A percentile compares a stretch with the other conserved stretches of the same genome.
Conservation (phyloP, 1,140 invertebrate species). For the Amyelois transitella region DNA sequence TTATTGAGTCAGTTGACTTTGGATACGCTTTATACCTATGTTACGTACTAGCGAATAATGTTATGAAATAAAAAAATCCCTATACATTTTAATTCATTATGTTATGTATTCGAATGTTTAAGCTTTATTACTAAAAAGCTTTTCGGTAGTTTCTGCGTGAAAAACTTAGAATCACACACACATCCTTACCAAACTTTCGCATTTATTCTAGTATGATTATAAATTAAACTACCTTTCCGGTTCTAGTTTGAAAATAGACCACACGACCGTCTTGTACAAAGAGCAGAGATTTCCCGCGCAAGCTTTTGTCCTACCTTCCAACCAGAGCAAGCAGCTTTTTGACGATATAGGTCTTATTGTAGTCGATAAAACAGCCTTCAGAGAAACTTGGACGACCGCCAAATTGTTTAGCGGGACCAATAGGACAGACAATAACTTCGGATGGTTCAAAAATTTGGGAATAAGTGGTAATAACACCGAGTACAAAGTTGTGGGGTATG, state of each 20-base stretch:
- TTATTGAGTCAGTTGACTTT: no score
- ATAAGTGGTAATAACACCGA: conserved; percentile 5
- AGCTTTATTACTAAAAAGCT: no score
- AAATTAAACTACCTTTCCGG: background rate
- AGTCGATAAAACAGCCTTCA: conserved; percentile 12
- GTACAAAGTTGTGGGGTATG: conserved; percentile 39
- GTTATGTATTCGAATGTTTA: no score
- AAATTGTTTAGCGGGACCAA: conserved; percentile 17
- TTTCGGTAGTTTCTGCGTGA: no score
- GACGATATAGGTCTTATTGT: conserved; percentile 50
- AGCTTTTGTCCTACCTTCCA: conserved; percentile 35
- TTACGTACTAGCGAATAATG: no score
- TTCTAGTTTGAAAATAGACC: conserved; percentile 36
- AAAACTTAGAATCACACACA: no score
- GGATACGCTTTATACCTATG: no score
- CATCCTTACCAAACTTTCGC: no score
- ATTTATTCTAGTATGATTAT: no score
- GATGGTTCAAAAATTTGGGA: conserved; percentile 31
- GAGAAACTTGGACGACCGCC: conserved; percentile 17
- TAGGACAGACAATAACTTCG: conserved; percentile 32
- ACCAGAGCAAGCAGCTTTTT: conserved; percentile 29
- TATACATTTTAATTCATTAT: no score
- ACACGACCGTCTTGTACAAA: conserved; percentile 37
- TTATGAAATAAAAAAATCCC: no score
- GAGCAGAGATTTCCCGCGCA: conserved; percentile 13